phyloP scores from a whole-genome alignment of 2,797 vertebrate genomes.

The Micrastur ruficollis region DNA sequence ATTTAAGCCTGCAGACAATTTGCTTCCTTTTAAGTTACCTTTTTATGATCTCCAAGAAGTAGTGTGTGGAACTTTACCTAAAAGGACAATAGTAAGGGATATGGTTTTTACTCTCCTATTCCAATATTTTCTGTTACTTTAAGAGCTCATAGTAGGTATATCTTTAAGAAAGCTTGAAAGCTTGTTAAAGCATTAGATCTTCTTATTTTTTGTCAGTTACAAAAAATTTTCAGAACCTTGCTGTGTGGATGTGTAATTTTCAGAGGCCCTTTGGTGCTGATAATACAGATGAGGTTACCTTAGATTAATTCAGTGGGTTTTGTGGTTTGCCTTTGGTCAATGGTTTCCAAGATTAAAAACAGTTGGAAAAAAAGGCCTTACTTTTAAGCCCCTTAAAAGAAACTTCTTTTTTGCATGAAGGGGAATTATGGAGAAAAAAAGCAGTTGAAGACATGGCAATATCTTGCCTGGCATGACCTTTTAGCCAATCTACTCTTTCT shows the following conservation, averaged over 20 bases:
- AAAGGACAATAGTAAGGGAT: neutral
- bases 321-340: conserved; percentile 1
- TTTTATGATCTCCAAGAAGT: neutral
- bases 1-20: neutral
- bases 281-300: neutral
- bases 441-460: neutral
- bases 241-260: neutral
- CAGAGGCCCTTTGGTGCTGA: neutral
- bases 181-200: neutral
- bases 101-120: neutral
- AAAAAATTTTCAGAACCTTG: neutral
- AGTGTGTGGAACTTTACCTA: neutral
- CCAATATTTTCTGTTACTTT: neutral
- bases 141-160: neutral
- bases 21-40: neutral
- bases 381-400: neutral
- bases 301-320: neutral
- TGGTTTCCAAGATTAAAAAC: neutral
- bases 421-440: neutral
- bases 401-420: neutral
- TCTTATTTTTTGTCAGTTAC: neutral
- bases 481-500: neutral
- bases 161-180: neutral
- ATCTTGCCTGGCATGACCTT: neutral
- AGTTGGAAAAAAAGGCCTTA: neutral